phyloP scores from a whole-genome alignment of 2,888 invertebrate species.

The Hirtodrosophila confusa region DNA sequence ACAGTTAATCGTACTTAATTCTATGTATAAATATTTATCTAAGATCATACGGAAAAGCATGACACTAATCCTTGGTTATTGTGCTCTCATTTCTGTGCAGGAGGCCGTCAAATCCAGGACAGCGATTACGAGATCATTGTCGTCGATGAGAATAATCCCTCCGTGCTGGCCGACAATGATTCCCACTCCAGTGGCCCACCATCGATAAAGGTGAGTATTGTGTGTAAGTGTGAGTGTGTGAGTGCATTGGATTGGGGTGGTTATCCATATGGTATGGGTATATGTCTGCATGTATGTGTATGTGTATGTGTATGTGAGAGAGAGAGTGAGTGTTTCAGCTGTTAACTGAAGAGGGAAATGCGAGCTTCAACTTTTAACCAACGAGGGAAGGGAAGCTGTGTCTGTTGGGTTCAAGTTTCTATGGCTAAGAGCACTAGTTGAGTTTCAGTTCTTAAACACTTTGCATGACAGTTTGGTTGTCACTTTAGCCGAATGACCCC shows the following conservation, averaged over 20 bases:
- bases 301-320: neutral
- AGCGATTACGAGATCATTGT: constrained; percentile 95
- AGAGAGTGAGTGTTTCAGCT: too few species aligned
- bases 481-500: constrained; percentile 35
- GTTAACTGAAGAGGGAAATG: too few species aligned
- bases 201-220: constrained; percentile 90
- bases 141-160: constrained; percentile 94
- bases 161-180: constrained; percentile 91
- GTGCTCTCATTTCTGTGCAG: constrained; percentile 56
- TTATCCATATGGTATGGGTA: neutral
- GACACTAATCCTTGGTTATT: constrained; percentile 1
- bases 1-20: too few species aligned
- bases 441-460: constrained; percentile 27
- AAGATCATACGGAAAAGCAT: too few species aligned
- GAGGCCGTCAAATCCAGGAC: constrained; percentile 87
- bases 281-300: neutral
- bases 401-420: constrained; percentile 6
- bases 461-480: constrained; percentile 44
- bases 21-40: neutral
- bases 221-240: neutral
- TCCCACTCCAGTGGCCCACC: constrained; percentile 90
- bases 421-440: constrained; percentile 16
- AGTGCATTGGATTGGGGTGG: neutral
- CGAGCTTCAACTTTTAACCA: too few species aligned
- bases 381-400: too few species aligned